These are phyloP conservation scores for Taenioides sp. DNA, from an alignment of 2,797 vertebrate genomes.

Conservation along the genomic window DNA sequence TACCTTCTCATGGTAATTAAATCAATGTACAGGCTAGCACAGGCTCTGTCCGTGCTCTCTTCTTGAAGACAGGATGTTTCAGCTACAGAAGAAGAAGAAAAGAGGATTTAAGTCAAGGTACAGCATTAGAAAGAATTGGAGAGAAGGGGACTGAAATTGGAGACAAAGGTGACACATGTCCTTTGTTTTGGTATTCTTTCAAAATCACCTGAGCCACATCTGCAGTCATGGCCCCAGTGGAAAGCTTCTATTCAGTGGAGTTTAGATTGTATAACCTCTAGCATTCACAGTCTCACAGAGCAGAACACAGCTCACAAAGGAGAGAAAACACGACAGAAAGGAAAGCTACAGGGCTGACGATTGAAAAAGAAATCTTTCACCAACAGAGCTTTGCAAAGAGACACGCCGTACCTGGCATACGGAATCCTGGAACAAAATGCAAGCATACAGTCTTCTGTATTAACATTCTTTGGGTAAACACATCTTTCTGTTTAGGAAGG, in stretches of 20 bases:
- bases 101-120: slow-evolving; percentile 14
- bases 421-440: slow-evolving; percentile 29
- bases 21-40: slow-evolving; percentile 70
- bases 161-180: slow-evolving; percentile 39
- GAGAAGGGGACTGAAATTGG: slow-evolving; percentile 16
- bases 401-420: slow-evolving; percentile 21
- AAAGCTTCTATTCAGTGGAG: slow-evolving; percentile 39
- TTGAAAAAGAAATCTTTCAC: not conserved
- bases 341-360: slow-evolving; percentile 13
- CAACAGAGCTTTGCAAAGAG: slow-evolving; percentile 16
- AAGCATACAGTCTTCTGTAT: slow-evolving; percentile 1
- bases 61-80: slow-evolving; percentile 24
- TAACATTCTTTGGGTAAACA: slow-evolving; percentile 5
- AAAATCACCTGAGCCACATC: slow-evolving; percentile 43
- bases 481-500: not conserved
- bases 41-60: slow-evolving; percentile 38
- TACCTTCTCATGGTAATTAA: slow-evolving; percentile 79
- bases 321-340: slow-evolving; percentile 32
- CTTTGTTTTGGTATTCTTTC: slow-evolving; percentile 49
- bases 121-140: slow-evolving; percentile 30
- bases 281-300: slow-evolving; percentile 33
- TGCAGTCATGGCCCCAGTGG: slow-evolving; percentile 17
- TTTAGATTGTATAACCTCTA: slow-evolving; percentile 48
- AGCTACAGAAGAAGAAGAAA: slow-evolving; percentile 21
- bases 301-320: slow-evolving; percentile 41